Evolutionary conservation across 2,113 vertebrate genomes (phyloP).

Genomic region (Glaucidium brasilianum): DNA sequence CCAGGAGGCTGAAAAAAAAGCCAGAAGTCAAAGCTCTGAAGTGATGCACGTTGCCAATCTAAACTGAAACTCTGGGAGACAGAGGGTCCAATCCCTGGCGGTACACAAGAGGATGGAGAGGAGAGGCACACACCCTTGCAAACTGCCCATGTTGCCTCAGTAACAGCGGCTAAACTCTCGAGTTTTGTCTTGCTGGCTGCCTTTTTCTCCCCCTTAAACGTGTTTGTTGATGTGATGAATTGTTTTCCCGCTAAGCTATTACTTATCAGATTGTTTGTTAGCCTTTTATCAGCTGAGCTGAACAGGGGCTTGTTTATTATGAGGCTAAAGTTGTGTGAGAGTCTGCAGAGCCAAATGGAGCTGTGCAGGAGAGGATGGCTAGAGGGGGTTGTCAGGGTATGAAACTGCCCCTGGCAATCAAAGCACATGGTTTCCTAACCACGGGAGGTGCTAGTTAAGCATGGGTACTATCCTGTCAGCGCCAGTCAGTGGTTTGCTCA

Average conservation of each 20-base stretch:
- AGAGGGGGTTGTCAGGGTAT: not conserved
- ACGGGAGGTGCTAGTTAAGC: not conserved
- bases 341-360: not conserved
- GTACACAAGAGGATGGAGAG: not conserved
- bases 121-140: not conserved
- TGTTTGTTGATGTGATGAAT: not conserved
- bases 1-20: not conserved
- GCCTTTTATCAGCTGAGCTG: not conserved
- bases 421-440: not conserved
- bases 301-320: not conserved
- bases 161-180: rapidly evolving
- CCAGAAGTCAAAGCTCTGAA: not conserved
- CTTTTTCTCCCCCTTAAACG: not conserved
- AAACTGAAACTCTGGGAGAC: not conserved
- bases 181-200: not conserved
- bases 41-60: not conserved
- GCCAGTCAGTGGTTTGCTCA: not conserved
- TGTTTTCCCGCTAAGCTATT: not conserved
- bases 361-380: not conserved
- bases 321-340: not conserved
- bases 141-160: not conserved
- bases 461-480: not conserved
- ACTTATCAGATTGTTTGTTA: slow-evolving; percentile 17
- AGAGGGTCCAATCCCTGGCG: rapidly evolving
- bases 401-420: not conserved